phyloP scores from a whole-genome alignment of 2,888 invertebrate species.

The Acanthoscelides obtectus region DNA sequence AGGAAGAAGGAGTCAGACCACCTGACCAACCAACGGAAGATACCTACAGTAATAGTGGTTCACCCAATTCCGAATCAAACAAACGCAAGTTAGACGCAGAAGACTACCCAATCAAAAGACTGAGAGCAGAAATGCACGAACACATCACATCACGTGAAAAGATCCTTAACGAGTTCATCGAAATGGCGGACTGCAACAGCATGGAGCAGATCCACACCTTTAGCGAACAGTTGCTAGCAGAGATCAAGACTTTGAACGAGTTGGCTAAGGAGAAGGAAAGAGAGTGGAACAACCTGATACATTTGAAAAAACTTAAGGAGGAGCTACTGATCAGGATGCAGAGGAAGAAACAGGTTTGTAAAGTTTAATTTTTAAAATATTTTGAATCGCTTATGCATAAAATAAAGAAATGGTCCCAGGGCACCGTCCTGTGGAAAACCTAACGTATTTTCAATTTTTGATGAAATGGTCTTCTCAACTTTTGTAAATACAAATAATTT shows the following conservation, averaged over 20 bases:
- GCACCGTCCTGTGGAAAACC: too few relatives aligned
- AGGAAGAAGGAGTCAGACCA: constrained; percentile 12
- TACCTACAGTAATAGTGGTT: constrained; percentile 23
- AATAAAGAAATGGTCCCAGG: too few relatives aligned
- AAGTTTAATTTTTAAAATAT: too few relatives aligned
- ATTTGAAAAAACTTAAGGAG: constrained; percentile 79
- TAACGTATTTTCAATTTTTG: too few relatives aligned
- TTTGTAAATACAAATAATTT: too few relatives aligned
- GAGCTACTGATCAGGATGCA: constrained; percentile 70
- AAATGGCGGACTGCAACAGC: constrained; percentile 57
- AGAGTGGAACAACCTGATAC: constrained; percentile 81
- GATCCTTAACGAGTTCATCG: constrained; percentile 61
- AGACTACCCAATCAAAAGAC: constrained; percentile 37
- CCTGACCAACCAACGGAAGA: constrained; percentile 23
- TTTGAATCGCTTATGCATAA: too few relatives aligned
- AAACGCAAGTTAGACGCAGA: constrained; percentile 29
- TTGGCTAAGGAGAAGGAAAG: constrained; percentile 76
- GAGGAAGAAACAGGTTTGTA: constrained; percentile 56
- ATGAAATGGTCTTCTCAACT: too few relatives aligned
- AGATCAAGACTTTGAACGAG: constrained; percentile 67
- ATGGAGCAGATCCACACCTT: constrained; percentile 60
- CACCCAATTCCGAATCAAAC: constrained; percentile 18
- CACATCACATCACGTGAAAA: constrained; percentile 51
- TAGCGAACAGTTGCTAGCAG: constrained; percentile 60
- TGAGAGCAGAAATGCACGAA: constrained; percentile 40